These are phyloP conservation scores for Labeo catla DNA, from an alignment of 2,113 vertebrate genomes.

Conservation along the genomic window DNA sequence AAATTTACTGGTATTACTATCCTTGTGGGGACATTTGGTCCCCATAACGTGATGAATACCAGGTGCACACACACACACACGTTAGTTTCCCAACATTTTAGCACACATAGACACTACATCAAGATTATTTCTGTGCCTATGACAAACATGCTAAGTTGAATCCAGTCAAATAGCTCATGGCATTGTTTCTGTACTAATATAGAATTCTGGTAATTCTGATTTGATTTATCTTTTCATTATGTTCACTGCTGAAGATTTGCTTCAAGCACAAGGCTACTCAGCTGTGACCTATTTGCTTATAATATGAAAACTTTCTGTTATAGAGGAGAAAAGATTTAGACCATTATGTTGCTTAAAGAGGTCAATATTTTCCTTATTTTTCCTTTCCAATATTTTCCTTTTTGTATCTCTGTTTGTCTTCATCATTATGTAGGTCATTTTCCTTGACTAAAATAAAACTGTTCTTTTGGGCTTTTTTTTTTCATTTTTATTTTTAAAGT, in stretches of 20 bases:
- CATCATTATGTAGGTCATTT: not conserved
- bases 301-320: not conserved
- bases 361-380: constrained; percentile 17
- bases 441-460: not conserved
- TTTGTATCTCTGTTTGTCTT: not conserved
- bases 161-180: not conserved
- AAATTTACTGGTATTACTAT: too few relatives aligned
- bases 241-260: not conserved
- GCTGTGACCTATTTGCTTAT: constrained; percentile 17
- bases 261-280: constrained; percentile 6
- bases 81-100: too few relatives aligned
- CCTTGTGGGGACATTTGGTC: too few relatives aligned
- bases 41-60: too few relatives aligned
- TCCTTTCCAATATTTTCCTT: not conserved
- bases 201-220: not conserved
- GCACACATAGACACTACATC: not conserved
- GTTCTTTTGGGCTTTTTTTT: not conserved
- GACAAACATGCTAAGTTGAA: not conserved
- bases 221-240: not conserved
- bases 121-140: not conserved
- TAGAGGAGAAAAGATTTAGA: constrained; percentile 10
- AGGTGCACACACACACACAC: too few relatives aligned
- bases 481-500: too few relatives aligned
- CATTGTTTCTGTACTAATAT: not conserved
- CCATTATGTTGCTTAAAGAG: constrained; percentile 21